Evolutionary conservation across 1,140 invertebrate species (phyloP), one percentile per base, ranked within the genome.

Genomic region (Tetragnatha versicolor): DNA sequence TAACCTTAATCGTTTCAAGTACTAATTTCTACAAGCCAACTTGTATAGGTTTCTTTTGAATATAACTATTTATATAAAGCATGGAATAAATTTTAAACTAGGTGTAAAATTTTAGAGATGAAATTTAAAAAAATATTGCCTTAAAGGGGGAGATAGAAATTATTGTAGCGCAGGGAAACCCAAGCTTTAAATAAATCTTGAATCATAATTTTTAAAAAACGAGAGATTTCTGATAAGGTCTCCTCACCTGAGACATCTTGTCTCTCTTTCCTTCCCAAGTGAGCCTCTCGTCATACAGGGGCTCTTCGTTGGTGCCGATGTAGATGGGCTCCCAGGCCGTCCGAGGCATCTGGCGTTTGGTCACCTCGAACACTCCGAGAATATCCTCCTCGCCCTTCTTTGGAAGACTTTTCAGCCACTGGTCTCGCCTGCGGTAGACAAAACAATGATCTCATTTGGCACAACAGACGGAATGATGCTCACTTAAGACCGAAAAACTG

Each of bases 201-300:
- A 45, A 45, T 9, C 39, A 45, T 45, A 9, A 7, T 45, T 45
- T 45, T 45, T 45, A 45, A n/a, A n/a, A 7, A 45, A 45, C 7
- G 20, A 47, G 20, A 47, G 12, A 47, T 3, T 12, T 20, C 20
- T 3, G 9, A 0, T 22, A 37, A n/a, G 20, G 22, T 10, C 10
- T 4, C 6, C 69, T 85, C 85, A 93, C 93, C 89, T 96, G 95
- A 42, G 94, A 90, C 93, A 94, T 94, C 88, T 94, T 94, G 83
- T 94, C 93, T 81, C 93, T 91, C 53, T 89, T 88, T 17, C 93
- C 93, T 85, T 95, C 93, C 93, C 93, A 94, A 2, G 91, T 91
- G 72, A 95, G 88, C 47, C 89, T 85, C 84, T 94, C 93, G 80
- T 91, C 92, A 85, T 94, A 95, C 81, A 92, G 88, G 0, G 93